phyloP scores from a whole-genome alignment of 2,113 vertebrate species.

The Tragelaphus scriptus region DNA sequence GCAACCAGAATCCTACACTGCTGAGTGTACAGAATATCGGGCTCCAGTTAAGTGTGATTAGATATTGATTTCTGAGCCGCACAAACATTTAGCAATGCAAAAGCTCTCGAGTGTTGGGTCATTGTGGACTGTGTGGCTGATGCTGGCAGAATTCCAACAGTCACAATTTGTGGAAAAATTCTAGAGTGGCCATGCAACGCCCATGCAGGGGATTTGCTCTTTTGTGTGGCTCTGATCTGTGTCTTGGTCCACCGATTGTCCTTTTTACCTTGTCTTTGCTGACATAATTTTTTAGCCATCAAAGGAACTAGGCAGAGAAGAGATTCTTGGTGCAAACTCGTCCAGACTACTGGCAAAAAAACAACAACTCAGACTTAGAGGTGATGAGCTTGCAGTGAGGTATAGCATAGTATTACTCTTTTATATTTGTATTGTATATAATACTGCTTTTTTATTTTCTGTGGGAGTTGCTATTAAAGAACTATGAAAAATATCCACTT shows the following conservation, averaged over 20 bases:
- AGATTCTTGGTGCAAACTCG: background rate
- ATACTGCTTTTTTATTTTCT: background rate
- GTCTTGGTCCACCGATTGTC: background rate
- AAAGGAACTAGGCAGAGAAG: background rate
- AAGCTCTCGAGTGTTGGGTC: constrained; percentile 30
- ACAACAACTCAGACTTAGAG: background rate
- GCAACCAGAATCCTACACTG: constrained; percentile 43
- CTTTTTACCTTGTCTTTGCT: background rate
- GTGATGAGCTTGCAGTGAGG: background rate
- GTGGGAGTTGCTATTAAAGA: background rate
- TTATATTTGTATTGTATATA: background rate
- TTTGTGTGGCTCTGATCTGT: background rate
- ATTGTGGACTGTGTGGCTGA: constrained; percentile 30
- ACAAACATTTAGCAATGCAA: constrained; percentile 54
- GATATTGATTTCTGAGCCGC: constrained; percentile 67
- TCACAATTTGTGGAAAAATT: constrained; percentile 40
- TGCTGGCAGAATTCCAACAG: constrained; percentile 28
- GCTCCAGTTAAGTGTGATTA: constrained; percentile 66
- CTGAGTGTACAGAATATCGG: constrained; percentile 59
- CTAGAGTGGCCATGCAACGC: background rate
- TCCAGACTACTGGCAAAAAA: background rate
- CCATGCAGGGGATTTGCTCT: background rate
- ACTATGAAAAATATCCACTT: background rate
- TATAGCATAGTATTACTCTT: background rate
- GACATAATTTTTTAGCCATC: background rate